Evolutionary conservation across 2,113 vertebrate genomes (phyloP), one percentile per base, ranked within the genome.

Genomic region (Mobula hypostoma): DNA sequence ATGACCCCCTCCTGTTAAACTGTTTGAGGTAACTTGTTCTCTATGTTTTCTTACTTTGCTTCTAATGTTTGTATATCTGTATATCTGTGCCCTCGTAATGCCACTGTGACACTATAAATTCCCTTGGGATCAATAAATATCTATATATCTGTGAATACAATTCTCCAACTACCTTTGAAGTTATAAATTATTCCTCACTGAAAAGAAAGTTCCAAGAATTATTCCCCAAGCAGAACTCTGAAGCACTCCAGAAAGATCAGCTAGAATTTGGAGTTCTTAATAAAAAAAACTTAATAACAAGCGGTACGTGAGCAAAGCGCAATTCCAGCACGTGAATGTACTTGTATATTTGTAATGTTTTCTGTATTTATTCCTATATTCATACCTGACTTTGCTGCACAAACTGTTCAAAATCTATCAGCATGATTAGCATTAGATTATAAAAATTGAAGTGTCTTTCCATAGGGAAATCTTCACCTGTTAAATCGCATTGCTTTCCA

Each of bases 401-500:
- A 58, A 29, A 29, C 63, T 3, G 8, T 68, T 66, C 85, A n/a
- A 90, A 66, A 90, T 90, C 5, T 32, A 17, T 90, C n/a, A 32
- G 17, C n/a, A 29, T 3, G 15, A n/a, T n/a, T 68, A 90, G n/a
- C 17, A n/a, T 90, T 90, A 63, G 85, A 32, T 68, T 63, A 90
- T 11, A 66, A 63, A 14, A n/a, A 8, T 61, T 61, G 0, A 0
- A 63, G 27, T 87, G 2, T 14, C 19, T 61, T 87, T 93, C 24
- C 6, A n/a, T 15, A 15, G 2, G 48, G 68, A 76, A 36, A 48
- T 7, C 40, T 74, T 94, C 68, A 99, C 98, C 98, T 98, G 97
- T 97, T 98, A 97, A 98, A 98, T 94, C 97, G 97, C 96, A 97
- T 95, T 58, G 97, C 98, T 94, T 96, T 97, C 94, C 96, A 97